Evolutionary conservation across 2,797 vertebrate species (phyloP), one percentile per base, ranked within the genome.

Genomic region (Microcaecilia unicolor): DNA sequence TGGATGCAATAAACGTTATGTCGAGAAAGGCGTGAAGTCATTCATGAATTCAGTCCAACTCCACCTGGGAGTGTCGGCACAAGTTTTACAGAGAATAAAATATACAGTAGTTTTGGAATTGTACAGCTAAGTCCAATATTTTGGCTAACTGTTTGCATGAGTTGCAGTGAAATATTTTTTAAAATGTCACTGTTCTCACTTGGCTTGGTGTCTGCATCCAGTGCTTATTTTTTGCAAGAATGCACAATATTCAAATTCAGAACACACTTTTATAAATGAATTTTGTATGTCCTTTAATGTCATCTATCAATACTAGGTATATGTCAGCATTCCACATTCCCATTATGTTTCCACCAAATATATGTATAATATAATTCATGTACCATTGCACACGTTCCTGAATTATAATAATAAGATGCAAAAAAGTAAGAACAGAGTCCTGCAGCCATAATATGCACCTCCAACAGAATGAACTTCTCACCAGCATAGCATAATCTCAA

Each of bases 1-100:
- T 41, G 57, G 64, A 69, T 72, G 44, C 70, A 70, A 74, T 51
- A 56, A 64, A 67, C n/a, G n/a, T n/a, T n/a, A n/a, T n/a, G n/a
- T 62, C 48, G 53, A 61, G 57, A 52, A 46, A 21, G 50, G 54
- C 27, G 14, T 17, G 25, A 44, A 46, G 28, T 58, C 40, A 35
- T 31, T 63, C 47, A 44, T 20, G 21, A 5, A 12, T n/a, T 41
- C 20, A 18, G 36, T 44, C n/a, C 4, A 31, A 43, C 61, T 68
- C 75, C 60, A 61, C 43, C 11, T 13, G 27, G 44, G 55, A 49
- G n/a, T n/a, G 54, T 27, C 44, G 53, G 58, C 38, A 12, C n/a
- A 42, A 36, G 34, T 44, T 70, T 48, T 34, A 19, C 49, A 38
- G 40, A 44, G 35, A 22, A 12, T 12, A 19, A 22, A 5, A 10